A percentile compares a stretch with the other conserved stretches of the same genome.
These are phyloP conservation scores for Andrena trimmerana DNA, from an alignment of 2,888 invertebrate species.

Conservation along the genomic window DNA sequence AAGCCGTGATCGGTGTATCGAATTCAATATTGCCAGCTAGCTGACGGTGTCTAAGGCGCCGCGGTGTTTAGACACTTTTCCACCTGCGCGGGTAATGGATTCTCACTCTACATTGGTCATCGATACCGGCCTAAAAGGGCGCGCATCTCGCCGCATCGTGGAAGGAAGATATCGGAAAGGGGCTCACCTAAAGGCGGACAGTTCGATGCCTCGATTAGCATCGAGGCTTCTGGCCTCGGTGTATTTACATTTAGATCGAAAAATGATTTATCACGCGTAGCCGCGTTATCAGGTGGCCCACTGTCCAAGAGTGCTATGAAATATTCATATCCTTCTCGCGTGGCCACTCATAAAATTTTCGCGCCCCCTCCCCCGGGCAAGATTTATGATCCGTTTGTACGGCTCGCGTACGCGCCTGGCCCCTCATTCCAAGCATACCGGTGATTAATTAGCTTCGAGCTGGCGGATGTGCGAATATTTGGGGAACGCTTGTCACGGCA, in stretches of 20 bases:
- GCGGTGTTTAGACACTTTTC: not conserved
- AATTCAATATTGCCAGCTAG: constrained; percentile 40
- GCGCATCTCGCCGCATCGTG: not conserved
- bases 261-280: constrained; percentile 59
- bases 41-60: constrained; percentile 13
- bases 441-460: constrained; percentile 51
- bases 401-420: constrained; percentile 6
- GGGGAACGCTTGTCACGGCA: constrained; percentile 20
- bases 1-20: constrained; percentile 62
- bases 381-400: constrained; percentile 41
- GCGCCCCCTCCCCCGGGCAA: not conserved
- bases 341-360: constrained; percentile 62
- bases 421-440: constrained; percentile 32
- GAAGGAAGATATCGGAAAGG: not conserved
- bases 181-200: constrained; percentile 1
- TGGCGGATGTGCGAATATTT: constrained; percentile 36
- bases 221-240: constrained; percentile 4
- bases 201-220: constrained; percentile 43
- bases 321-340: constrained; percentile 63
- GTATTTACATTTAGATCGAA: constrained; percentile 66
- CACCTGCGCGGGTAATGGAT: not conserved
- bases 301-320: constrained; percentile 56
- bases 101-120: not conserved
- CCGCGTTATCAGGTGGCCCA: constrained; percentile 48
- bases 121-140: not conserved